phyloP scores from a whole-genome alignment of 2,113 vertebrate species.

The Corvus cornix region DNA sequence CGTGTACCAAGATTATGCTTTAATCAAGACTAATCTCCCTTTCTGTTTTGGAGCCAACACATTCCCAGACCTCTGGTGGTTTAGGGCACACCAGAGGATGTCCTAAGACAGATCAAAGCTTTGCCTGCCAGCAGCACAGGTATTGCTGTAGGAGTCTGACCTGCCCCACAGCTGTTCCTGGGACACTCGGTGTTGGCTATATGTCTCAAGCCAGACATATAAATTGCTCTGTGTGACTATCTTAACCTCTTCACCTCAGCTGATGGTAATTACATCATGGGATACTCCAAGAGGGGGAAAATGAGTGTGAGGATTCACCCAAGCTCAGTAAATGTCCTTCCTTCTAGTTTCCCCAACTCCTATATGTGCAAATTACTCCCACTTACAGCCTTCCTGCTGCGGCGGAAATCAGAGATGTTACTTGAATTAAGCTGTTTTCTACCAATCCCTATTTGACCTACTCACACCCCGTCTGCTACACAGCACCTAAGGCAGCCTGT shows the following conservation, averaged over 20 bases:
- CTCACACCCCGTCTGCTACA: background rate
- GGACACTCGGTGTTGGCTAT: accelerated
- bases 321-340: background rate
- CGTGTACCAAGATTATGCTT: accelerated
- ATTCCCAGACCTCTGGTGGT: background rate
- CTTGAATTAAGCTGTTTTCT: background rate
- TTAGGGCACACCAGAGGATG: background rate
- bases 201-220: background rate
- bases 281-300: background rate
- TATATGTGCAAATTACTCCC: background rate
- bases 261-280: background rate
- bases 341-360: background rate
- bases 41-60: background rate
- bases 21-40: background rate
- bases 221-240: background rate
- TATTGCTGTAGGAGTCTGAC: background rate
- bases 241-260: background rate
- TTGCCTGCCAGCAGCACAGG: background rate
- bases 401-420: background rate
- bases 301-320: background rate
- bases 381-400: background rate
- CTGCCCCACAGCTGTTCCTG: background rate
- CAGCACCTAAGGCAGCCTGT: background rate
- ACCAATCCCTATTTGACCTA: background rate
- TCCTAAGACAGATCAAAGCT: background rate